Conservation (phyloP, 2,113 vertebrate genomes). For the Ascaphus truei region DNA sequence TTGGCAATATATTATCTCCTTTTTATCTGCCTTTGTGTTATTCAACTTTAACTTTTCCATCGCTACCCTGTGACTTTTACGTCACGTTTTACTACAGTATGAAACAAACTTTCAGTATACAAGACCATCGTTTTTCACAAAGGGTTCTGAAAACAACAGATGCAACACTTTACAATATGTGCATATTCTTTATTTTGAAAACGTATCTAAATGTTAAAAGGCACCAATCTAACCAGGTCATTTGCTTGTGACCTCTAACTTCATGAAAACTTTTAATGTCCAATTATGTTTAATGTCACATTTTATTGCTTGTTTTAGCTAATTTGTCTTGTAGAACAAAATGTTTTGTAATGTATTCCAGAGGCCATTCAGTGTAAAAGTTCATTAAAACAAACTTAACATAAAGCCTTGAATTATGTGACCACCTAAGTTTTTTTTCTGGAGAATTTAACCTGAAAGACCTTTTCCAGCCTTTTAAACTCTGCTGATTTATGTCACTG, state of each 20-base stretch:
- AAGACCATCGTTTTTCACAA: too few species aligned
- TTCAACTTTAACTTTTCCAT: too few species aligned
- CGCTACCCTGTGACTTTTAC: too few species aligned
- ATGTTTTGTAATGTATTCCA: slow-evolving; percentile 56
- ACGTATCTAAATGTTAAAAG: slow-evolving; percentile 14
- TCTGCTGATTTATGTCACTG: slow-evolving; percentile 26
- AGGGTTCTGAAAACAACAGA: too few species aligned
- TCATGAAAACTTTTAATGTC: slow-evolving; percentile 50
- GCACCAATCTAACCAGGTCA: slow-evolving; percentile 45
- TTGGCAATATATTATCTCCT: too few species aligned
- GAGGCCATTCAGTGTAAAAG: slow-evolving; percentile 46
- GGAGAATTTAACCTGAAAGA: slow-evolving; percentile 29
- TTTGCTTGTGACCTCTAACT: slow-evolving; percentile 48
- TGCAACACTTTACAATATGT: too few species aligned
- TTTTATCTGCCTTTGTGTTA: too few species aligned
- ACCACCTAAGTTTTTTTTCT: slow-evolving; percentile 21
- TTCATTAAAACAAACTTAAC: slow-evolving; percentile 53
- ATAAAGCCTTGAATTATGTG: slow-evolving; percentile 46
- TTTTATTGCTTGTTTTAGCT: slow-evolving; percentile 61
- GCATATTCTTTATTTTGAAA: too few species aligned
- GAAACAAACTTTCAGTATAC: too few species aligned
- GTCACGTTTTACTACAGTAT: too few species aligned
- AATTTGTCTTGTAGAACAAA: slow-evolving; percentile 51
- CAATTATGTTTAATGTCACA: slow-evolving; percentile 51
- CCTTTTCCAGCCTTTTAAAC: slow-evolving; percentile 19